Evolutionary conservation across 1,140 invertebrate species (phyloP).

Genomic region (Achroia grisella): DNA sequence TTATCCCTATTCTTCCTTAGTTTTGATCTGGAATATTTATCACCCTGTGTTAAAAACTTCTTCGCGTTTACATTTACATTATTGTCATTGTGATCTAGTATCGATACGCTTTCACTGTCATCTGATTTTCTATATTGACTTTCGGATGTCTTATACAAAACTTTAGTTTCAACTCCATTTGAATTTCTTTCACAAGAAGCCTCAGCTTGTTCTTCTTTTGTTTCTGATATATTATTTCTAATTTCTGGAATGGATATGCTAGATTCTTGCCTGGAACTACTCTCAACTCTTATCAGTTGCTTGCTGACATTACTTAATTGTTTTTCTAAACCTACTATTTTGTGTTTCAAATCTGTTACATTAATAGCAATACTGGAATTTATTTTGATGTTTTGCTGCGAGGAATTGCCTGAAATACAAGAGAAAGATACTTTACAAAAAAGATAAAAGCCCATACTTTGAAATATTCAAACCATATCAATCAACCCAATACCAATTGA

Average conservation of each 20-base stretch:
- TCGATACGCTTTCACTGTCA: conserved; percentile 17
- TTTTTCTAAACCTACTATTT: conserved; percentile 42
- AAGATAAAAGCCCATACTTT: no score
- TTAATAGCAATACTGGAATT: conserved; percentile 43
- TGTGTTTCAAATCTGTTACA: conserved; percentile 47
- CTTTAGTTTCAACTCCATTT: conserved; percentile 28
- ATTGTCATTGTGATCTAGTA: conserved; percentile 8
- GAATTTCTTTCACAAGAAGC: conserved; percentile 11
- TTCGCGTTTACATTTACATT: neutral
- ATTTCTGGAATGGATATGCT: neutral
- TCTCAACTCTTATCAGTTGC: conserved; percentile 25
- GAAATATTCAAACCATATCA: no score
- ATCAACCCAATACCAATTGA: no score
- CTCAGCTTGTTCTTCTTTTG: conserved; percentile 13
- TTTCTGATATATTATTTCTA: conserved; percentile 2
- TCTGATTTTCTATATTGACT: conserved; percentile 21
- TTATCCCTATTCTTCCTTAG: conserved; percentile 17
- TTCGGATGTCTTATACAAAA: conserved; percentile 34
- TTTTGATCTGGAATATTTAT: neutral
- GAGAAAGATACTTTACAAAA: no score
- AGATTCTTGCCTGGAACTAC: conserved; percentile 16
- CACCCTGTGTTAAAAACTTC: neutral
- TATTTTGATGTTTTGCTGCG: conserved; percentile 39
- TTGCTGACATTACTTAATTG: conserved; percentile 43
- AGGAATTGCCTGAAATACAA: conserved; percentile 36